Evolutionary conservation across 2,113 vertebrate genomes (phyloP), one percentile per base, ranked within the genome.

Genomic region (Thamnaconus septentrionalis): DNA sequence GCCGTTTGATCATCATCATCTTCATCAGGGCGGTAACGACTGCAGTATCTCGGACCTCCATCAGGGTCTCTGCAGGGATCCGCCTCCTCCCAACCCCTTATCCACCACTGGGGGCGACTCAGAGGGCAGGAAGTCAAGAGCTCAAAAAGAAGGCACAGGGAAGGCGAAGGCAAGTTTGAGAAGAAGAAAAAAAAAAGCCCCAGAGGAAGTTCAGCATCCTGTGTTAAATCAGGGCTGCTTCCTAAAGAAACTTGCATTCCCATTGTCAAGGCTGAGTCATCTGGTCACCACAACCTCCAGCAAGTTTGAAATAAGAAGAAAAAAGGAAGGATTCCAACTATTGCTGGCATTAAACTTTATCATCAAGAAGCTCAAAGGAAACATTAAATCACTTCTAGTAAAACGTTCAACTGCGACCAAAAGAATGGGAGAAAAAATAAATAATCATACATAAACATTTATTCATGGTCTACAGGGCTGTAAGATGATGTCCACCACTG

Each of bases 121-220:
- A 9, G 57, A 18, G 44, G 53, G 54, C 60, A 69, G 66, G 71
- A 82, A 66, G 67, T 65, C 8, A 0, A 56, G 78, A 81, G 65
- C 41, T 44, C 12, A 64, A 77, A 64, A 49, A 62, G 75, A 54
- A 59, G 62, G 79, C 64, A 60, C 58, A 64, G 71, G 75, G 64
- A 76, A 81, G 77, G 68, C 18, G 18, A 31, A 11, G 48, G 48
- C 46, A 59, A 49, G 61, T 67, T 41, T 6, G 75, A 62, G 86
- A 79, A 84, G 81, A 75, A 8, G 75, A 62, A 87, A 79, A 84
- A 82, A 75, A 12, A 45, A 40, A 43, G 75, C 18, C 18, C 18
- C 18, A 31, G 71, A 86, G 91, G 91, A 92, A 92, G 75, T 85
- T 77, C 52, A 66, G 74, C 89, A 89, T 93, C 92, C 91, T 91